Conservation (phyloP, 2,113 vertebrate species). For the Muntiacus muntjak region DNA sequence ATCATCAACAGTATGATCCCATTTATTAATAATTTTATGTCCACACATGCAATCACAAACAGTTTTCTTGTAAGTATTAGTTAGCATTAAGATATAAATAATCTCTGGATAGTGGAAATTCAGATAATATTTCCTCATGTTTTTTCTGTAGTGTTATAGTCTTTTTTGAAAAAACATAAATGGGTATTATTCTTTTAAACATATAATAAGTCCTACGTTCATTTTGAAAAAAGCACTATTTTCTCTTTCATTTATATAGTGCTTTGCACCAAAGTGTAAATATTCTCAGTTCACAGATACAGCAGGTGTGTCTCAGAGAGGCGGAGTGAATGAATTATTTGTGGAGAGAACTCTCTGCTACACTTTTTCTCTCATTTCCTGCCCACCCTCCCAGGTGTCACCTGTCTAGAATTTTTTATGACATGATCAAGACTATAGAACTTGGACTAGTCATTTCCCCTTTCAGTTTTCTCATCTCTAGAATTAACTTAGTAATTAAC, state of each 20-base stretch:
- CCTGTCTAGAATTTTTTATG: neutral
- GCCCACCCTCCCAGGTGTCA: neutral
- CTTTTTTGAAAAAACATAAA: neutral
- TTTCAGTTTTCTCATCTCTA: neutral
- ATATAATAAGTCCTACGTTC: neutral
- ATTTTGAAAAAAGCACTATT: neutral
- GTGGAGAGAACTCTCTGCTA: neutral
- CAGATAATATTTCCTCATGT: neutral
- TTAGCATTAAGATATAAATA: neutral
- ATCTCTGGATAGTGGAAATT: neutral
- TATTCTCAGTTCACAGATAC: neutral
- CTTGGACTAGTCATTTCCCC: neutral
- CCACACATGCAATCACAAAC: neutral
- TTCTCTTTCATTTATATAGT: neutral
- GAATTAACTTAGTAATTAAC: neutral
- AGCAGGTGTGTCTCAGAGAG: neutral
- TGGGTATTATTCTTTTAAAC: neutral
- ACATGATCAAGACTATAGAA: neutral
- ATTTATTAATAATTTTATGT: neutral
- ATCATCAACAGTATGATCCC: neutral
- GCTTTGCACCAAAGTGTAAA: neutral
- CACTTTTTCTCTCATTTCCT: neutral
- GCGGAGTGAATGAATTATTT: neutral
- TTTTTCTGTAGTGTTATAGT: neutral
- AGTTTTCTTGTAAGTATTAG: neutral